These are phyloP conservation scores for Procambarus virginalis DNA, from an alignment of 1,140 invertebrate genomes.

Conservation along the genomic window DNA sequence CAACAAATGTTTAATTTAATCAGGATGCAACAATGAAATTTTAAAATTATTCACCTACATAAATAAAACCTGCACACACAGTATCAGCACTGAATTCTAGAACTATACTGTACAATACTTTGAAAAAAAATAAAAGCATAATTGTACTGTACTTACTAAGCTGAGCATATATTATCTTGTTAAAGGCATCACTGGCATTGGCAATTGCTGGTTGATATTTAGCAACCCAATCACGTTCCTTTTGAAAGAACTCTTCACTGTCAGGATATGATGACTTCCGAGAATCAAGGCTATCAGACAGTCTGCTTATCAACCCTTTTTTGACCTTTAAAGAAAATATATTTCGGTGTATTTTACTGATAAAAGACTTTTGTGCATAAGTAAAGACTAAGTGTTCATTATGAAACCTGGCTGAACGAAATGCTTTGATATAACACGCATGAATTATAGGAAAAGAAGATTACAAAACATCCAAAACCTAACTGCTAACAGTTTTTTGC, in stretches of 20 bases:
- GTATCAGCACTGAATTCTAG: neutral
- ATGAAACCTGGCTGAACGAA: too few species aligned
- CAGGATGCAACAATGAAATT: too few species aligned
- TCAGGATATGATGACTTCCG: constrained; percentile 74
- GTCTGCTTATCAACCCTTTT: constrained; percentile 71
- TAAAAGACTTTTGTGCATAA: neutral
- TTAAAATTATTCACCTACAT: too few species aligned
- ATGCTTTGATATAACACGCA: too few species aligned
- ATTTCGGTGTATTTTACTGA: too few species aligned
- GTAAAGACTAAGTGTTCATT: too few species aligned
- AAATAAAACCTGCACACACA: too few species aligned
- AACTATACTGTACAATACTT: neutral
- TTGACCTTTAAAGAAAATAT: constrained; percentile 70
- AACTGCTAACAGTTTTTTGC: too few species aligned
- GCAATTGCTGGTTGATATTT: constrained; percentile 73
- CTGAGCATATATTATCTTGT: constrained; percentile 73
- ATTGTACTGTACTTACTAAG: constrained; percentile 72
- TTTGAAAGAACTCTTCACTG: constrained; percentile 76
- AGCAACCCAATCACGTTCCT: constrained; percentile 74
- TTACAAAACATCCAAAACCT: too few species aligned
- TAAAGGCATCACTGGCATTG: constrained; percentile 73
- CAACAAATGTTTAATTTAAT: too few species aligned
- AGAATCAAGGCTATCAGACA: constrained; percentile 72
- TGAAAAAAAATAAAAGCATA: neutral
- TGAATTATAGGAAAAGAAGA: too few species aligned